Evolutionary conservation across 2,113 vertebrate species (phyloP).

Genomic region (Apteryx owenii): DNA sequence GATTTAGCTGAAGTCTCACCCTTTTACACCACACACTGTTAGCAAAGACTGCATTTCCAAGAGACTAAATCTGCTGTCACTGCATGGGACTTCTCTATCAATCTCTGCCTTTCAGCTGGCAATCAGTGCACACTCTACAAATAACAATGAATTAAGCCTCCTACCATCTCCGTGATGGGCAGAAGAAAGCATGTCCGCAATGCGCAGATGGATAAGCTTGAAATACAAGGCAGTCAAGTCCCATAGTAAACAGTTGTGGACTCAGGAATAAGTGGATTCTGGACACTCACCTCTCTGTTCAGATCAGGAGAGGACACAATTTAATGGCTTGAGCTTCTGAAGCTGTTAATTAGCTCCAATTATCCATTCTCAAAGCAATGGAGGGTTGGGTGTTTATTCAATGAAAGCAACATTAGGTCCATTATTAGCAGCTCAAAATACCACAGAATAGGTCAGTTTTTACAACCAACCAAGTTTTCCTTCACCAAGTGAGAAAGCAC

Average conservation of each 20-base stretch:
- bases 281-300: not conserved
- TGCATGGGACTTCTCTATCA: constrained; percentile 55
- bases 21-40: not conserved
- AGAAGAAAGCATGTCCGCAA: not conserved
- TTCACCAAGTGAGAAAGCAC: not conserved
- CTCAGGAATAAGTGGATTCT: not conserved
- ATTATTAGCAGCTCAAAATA: not conserved
- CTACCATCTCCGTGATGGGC: not conserved
- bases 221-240: not conserved
- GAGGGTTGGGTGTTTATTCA: not conserved
- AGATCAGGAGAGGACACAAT: not conserved
- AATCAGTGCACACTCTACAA: constrained; percentile 4
- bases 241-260: not conserved
- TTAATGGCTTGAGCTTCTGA: not conserved
- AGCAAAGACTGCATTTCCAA: constrained; percentile 32
- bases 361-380: not conserved
- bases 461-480: not conserved
- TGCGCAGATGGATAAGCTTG: not conserved
- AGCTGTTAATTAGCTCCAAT: not conserved
- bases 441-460: not conserved
- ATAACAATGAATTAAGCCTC: constrained; percentile 26
- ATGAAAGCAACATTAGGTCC: not conserved
- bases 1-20: constrained; percentile 12
- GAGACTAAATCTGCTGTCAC: constrained; percentile 64
- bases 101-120: constrained; percentile 51